These are phyloP conservation scores for Tipula helvola DNA, from an alignment of 2,888 invertebrate genomes.

Conservation along the genomic window DNA sequence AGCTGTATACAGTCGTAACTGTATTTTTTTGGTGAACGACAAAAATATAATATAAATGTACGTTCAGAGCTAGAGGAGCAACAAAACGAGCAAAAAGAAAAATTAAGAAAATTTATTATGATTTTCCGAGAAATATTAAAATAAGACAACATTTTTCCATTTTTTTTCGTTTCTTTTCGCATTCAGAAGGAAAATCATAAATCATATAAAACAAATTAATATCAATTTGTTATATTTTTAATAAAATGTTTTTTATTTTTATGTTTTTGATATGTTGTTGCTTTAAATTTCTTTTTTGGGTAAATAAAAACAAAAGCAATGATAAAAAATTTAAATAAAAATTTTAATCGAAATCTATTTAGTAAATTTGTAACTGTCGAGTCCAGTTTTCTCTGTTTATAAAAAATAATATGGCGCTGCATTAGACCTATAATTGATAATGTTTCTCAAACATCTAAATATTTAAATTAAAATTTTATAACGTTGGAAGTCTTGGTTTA, in stretches of 20 bases:
- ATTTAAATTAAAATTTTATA: no score
- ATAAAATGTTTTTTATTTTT: not conserved
- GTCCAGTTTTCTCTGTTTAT: no score
- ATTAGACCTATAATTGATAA: no score
- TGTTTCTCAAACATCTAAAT: no score
- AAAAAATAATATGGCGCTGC: no score
- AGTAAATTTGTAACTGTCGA: no score
- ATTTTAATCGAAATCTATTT: not conserved
- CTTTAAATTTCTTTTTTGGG: not conserved
- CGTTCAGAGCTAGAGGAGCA: not conserved
- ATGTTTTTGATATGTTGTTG: not conserved
- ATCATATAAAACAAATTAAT: constrained; percentile 4
- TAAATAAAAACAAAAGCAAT: not conserved
- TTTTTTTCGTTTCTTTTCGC: not conserved
- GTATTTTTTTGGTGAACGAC: not conserved
- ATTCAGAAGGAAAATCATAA: not conserved
- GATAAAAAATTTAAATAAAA: not conserved
- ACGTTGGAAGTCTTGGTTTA: no score
- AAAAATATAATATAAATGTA: not conserved
- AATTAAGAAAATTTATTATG: not conserved
- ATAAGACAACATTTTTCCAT: not conserved
- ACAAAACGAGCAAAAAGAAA: not conserved
- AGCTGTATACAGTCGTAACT: not conserved
- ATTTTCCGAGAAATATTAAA: not conserved
- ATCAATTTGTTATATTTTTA: not conserved